Evolutionary conservation across 2,113 vertebrate genomes (phyloP).

Genomic region (Chloropsis hardwickii): DNA sequence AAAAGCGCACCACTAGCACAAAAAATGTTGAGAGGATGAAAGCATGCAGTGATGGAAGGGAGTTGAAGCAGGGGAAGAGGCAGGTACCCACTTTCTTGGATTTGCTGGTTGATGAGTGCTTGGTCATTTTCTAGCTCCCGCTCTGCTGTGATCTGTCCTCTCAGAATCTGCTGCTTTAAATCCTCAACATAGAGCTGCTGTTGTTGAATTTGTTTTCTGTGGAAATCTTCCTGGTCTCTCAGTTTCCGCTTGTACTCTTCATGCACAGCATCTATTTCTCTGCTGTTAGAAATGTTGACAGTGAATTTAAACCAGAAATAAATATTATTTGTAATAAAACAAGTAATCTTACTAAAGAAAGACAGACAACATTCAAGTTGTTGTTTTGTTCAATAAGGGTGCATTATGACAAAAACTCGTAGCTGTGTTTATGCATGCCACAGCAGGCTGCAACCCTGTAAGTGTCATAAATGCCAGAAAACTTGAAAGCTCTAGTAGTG

Average conservation of each 20-base stretch:
- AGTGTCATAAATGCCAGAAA: neutral
- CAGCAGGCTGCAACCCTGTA: neutral
- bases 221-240: constrained; percentile 41
- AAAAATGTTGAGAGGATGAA: neutral
- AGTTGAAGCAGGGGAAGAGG: neutral
- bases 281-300: constrained; percentile 45
- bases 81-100: constrained; percentile 79
- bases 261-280: constrained; percentile 36
- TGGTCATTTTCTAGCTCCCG: constrained; percentile 82
- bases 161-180: constrained; percentile 81
- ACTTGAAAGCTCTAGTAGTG: neutral
- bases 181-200: constrained; percentile 80
- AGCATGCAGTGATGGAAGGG: neutral
- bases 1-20: neutral
- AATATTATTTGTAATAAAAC: neutral
- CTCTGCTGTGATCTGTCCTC: constrained; percentile 80
- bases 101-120: constrained; percentile 74
- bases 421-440: neutral
- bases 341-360: neutral
- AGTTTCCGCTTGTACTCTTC: constrained; percentile 49
- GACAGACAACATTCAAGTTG: neutral
- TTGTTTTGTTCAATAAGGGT: neutral
- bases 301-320: constrained; percentile 22
- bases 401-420: neutral
- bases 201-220: constrained; percentile 63